phyloP scores from a whole-genome alignment of 2,113 vertebrate genomes.

The Spea bombifrons region DNA sequence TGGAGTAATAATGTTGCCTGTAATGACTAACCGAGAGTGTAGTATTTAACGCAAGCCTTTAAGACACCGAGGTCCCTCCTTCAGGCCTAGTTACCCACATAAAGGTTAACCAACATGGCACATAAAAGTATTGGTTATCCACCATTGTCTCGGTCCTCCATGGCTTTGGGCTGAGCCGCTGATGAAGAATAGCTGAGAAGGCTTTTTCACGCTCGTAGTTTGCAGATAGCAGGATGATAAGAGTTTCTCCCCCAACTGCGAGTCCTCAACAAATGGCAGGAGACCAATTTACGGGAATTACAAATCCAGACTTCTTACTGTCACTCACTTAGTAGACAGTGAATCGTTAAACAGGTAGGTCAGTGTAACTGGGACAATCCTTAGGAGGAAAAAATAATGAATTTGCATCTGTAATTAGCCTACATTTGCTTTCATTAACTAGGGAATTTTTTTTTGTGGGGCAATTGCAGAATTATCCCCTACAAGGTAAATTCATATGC shows the following conservation, averaged over 20 bases:
- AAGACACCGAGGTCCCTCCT: too few relatives aligned
- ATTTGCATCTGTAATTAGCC: constrained; percentile 44
- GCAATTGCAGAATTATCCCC: constrained; percentile 6
- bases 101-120: too few relatives aligned
- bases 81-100: too few relatives aligned
- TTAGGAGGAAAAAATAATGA: constrained; percentile 7
- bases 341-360: constrained; percentile 36
- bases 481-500: constrained; percentile 23
- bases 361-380: constrained; percentile 31
- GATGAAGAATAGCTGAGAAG: too few relatives aligned
- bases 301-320: constrained; percentile 24
- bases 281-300: constrained; percentile 27
- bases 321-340: constrained; percentile 34
- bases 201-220: too few relatives aligned
- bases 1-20: too few relatives aligned
- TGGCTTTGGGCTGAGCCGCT: too few relatives aligned
- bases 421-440: constrained; percentile 20
- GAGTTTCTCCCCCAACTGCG: constrained; percentile 21
- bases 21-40: too few relatives aligned
- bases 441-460: neutral
- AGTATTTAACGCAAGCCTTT: too few relatives aligned
- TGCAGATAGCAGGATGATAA: neutral
- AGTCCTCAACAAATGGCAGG: constrained; percentile 11
- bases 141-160: too few relatives aligned
- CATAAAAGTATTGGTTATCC: too few relatives aligned